A percentile compares a stretch with the other conserved stretches of the same genome.
phyloP scores from a whole-genome alignment of 1,140 invertebrate genomes.

The Diabrotica undecimpunctata region DNA sequence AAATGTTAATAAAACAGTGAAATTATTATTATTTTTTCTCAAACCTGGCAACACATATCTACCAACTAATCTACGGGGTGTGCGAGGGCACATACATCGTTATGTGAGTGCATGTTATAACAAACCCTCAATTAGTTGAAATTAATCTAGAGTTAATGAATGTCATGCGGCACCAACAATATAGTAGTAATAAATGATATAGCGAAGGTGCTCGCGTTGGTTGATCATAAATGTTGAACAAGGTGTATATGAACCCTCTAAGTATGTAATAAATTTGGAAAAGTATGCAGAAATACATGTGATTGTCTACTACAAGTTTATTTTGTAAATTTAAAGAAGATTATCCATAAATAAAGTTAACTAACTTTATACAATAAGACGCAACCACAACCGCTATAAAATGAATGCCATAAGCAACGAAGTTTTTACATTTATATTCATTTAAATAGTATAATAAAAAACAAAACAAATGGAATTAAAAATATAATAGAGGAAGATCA shows the following conservation, averaged over 20 bases:
- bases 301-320: no score
- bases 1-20: no score
- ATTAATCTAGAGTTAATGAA: constrained; percentile 14
- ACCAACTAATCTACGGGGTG: constrained; percentile 33
- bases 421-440: no score
- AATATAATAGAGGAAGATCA: no score
- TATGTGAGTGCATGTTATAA: constrained; percentile 20
- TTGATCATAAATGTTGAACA: not conserved
- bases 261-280: not conserved
- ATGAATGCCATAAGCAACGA: no score
- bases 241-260: not conserved
- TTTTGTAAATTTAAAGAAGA: no score
- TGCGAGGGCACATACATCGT: constrained; percentile 34
- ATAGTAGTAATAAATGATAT: constrained; percentile 15
- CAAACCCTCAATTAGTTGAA: constrained; percentile 20
- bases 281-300: not conserved
- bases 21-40: no score
- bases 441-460: no score
- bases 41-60: constrained; percentile 24
- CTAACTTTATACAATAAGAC: no score
- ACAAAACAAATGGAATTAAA: no score
- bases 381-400: no score
- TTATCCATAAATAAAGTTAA: no score
- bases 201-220: constrained; percentile 30
- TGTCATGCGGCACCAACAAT: constrained; percentile 23